Conservation (phyloP, 2,797 vertebrate species). For the Hippocampus kuda region DNA sequence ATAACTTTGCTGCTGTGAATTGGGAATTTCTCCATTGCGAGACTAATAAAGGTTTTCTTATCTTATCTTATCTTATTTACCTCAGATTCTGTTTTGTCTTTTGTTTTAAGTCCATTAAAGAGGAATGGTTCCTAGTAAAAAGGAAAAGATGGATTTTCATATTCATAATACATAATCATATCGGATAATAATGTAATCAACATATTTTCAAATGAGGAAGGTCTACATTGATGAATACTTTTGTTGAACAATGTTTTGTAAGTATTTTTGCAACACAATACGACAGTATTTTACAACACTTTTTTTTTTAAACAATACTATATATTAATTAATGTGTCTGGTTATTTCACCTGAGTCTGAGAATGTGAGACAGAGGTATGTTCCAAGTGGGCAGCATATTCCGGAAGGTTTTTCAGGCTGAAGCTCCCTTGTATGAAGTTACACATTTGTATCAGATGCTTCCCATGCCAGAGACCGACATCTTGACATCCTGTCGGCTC, state of each 20-base stretch:
- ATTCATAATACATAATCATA: neutral
- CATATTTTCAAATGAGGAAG: neutral
- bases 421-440: conserved; percentile 52
- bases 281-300: neutral
- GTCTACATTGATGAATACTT: neutral
- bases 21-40: no score
- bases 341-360: conserved; percentile 16
- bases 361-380: conserved; percentile 12
- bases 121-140: neutral
- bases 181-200: neutral
- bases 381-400: conserved; percentile 47
- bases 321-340: no score
- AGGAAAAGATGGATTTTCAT: neutral
- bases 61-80: no score
- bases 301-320: neutral
- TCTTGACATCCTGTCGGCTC: conserved; percentile 70
- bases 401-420: conserved; percentile 58
- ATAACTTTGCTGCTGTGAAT: no score
- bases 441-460: conserved; percentile 69
- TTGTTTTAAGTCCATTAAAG: neutral
- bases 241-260: neutral
- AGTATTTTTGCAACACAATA: no score
- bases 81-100: neutral
- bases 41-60: no score
- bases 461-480: conserved; percentile 75